Percentiles rank a stretch among this genome's conserved stretches.
These are phyloP conservation scores for Leucophenga montana DNA, from an alignment of 2,888 invertebrate species.

Conservation along the genomic window DNA sequence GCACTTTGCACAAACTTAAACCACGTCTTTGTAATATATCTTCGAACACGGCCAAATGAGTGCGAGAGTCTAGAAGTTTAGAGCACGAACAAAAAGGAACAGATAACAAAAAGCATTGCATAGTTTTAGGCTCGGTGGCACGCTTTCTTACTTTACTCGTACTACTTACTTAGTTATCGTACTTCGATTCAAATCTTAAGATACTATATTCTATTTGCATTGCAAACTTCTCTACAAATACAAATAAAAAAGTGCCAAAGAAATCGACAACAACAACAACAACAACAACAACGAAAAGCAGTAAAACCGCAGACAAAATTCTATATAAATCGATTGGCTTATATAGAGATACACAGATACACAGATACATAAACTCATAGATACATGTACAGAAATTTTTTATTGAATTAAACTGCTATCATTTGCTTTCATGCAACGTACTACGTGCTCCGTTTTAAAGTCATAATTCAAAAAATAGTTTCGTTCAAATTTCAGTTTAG, in stretches of 20 bases:
- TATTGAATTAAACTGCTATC: slow-evolving; percentile 1
- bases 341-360: neutral
- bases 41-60: slow-evolving; percentile 28
- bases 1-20: slow-evolving; percentile 49
- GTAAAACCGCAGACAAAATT: slow-evolving; percentile 2
- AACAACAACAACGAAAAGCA: neutral
- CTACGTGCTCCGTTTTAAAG: too few relatives aligned
- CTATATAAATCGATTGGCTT: neutral
- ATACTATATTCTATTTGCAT: slow-evolving; percentile 7
- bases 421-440: too few relatives aligned
- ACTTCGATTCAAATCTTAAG: too few relatives aligned
- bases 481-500: too few relatives aligned
- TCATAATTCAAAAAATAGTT: too few relatives aligned
- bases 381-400: neutral
- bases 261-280: slow-evolving; percentile 1
- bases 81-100: neutral
- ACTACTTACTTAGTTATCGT: neutral
- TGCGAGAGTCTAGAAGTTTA: neutral
- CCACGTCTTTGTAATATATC: slow-evolving; percentile 50
- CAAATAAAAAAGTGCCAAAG: neutral
- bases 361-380: neutral
- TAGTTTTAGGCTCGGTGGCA: slow-evolving; percentile 9
- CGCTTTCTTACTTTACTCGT: too few relatives aligned
- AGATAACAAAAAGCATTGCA: slow-evolving; percentile 11
- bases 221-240: slow-evolving; percentile 11